These are phyloP conservation scores for Ichneumoninae sp. DNA, from an alignment of 2,888 invertebrate genomes.

Conservation along the genomic window DNA sequence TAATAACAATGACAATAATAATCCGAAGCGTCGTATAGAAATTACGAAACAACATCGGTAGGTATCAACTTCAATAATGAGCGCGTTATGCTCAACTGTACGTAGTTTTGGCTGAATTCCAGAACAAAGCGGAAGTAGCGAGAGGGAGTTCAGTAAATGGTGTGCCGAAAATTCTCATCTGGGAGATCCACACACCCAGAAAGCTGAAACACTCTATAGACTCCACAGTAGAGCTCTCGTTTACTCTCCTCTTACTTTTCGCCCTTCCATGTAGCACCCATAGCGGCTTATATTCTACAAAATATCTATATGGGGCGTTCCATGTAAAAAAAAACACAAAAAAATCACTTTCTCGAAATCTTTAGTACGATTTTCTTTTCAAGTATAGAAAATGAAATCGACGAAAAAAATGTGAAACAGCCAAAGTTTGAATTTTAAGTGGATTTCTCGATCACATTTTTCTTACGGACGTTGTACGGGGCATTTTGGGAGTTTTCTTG, in stretches of 20 bases:
- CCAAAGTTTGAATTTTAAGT: neutral
- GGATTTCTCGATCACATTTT: neutral
- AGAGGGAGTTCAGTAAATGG: conserved; percentile 37
- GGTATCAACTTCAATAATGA: conserved; percentile 82
- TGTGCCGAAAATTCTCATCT: conserved; percentile 56
- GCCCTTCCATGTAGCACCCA: conserved; percentile 57
- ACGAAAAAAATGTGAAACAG: neutral
- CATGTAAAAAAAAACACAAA: neutral
- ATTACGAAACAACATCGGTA: conserved; percentile 80
- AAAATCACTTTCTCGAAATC: neutral
- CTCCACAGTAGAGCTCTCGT: conserved; percentile 62
- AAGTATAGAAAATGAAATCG: neutral
- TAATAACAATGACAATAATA: conserved; percentile 54
- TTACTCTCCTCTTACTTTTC: conserved; percentile 21
- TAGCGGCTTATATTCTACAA: neutral
- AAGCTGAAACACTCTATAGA: conserved; percentile 28
- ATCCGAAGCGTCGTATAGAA: conserved; percentile 65
- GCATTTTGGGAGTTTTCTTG: neutral
- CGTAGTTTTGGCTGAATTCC: conserved; percentile 79
- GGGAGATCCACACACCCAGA: conserved; percentile 21
- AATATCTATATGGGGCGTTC: neutral
- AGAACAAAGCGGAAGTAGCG: conserved; percentile 61
- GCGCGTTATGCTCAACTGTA: conserved; percentile 75
- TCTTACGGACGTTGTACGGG: neutral
- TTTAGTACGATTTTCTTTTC: neutral